These are phyloP conservation scores for Danionella dracula DNA, from an alignment of 2,797 vertebrate genomes.

Conservation along the genomic window DNA sequence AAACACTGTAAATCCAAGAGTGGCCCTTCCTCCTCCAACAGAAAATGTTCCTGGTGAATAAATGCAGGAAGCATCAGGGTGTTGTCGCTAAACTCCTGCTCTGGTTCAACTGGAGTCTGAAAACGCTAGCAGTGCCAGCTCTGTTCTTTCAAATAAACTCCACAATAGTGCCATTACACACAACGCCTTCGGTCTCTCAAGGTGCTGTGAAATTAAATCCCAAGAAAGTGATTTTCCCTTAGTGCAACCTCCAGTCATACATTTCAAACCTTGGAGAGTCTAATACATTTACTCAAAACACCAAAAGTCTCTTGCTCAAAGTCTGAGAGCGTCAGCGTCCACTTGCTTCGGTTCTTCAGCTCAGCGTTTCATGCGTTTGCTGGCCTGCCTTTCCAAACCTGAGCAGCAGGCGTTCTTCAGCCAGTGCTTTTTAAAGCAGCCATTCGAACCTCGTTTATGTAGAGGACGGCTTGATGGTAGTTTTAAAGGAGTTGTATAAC, in stretches of 20 bases:
- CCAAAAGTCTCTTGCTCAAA: too few relatives aligned
- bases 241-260: constrained; percentile 9
- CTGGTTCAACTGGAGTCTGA: constrained; percentile 18
- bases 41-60: constrained; percentile 39
- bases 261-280: background rate
- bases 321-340: too few relatives aligned
- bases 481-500: background rate
- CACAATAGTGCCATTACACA: background rate
- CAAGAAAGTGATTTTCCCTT: constrained; percentile 17
- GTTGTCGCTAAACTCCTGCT: constrained; percentile 34
- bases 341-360: background rate
- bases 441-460: too few relatives aligned
- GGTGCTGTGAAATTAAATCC: background rate
- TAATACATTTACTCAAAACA: too few relatives aligned
- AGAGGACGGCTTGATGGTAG: background rate
- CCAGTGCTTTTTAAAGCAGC: constrained; percentile 31
- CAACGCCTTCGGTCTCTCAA: constrained; percentile 1
- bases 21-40: constrained; percentile 23
- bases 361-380: background rate
- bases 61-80: constrained; percentile 31
- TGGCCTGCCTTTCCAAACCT: constrained; percentile 44
- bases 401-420: constrained; percentile 36
- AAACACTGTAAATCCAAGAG: constrained; percentile 15
- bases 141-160: constrained; percentile 24
- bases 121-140: constrained; percentile 14